Percentiles rank a stretch among this genome's conserved stretches.
Evolutionary conservation across 2,888 invertebrate species (phyloP).

Genomic region (Andrena chrysosceles): DNA sequence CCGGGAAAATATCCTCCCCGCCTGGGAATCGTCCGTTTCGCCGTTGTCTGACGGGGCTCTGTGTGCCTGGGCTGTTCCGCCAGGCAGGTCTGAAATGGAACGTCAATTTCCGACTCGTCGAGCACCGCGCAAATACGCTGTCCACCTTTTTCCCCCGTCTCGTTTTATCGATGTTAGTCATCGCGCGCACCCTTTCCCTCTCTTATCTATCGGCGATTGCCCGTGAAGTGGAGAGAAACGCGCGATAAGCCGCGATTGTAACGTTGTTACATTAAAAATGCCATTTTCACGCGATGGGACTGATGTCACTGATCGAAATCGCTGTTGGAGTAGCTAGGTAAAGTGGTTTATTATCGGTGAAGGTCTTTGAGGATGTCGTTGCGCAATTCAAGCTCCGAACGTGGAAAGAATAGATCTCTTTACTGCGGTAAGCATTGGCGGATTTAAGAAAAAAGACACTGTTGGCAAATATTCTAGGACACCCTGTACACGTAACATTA

Average conservation of each 20-base stretch:
- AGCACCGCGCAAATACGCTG: background rate
- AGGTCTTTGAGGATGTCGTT: too few species aligned
- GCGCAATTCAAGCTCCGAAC: too few species aligned
- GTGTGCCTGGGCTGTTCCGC: background rate
- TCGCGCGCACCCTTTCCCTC: background rate
- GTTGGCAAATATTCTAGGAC: too few species aligned
- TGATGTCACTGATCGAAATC: constrained; percentile 1
- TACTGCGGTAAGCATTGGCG: too few species aligned
- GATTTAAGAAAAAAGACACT: too few species aligned
- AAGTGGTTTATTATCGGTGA: background rate
- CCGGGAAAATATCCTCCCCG: background rate
- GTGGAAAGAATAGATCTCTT: too few species aligned
- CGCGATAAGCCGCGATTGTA: background rate
- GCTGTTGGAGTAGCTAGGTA: background rate
- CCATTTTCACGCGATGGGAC: background rate
- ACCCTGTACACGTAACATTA: too few species aligned
- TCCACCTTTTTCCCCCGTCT: background rate
- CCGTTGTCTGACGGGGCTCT: background rate
- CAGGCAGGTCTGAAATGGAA: background rate
- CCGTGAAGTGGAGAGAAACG: background rate
- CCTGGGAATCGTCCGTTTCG: background rate
- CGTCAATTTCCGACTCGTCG: constrained; percentile 8
- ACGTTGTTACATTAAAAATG: constrained; percentile 4
- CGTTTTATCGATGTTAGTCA: constrained; percentile 13
- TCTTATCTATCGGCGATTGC: constrained; percentile 11